Conservation (phyloP, 2,888 invertebrate species). For the Phyto melanocephala region DNA sequence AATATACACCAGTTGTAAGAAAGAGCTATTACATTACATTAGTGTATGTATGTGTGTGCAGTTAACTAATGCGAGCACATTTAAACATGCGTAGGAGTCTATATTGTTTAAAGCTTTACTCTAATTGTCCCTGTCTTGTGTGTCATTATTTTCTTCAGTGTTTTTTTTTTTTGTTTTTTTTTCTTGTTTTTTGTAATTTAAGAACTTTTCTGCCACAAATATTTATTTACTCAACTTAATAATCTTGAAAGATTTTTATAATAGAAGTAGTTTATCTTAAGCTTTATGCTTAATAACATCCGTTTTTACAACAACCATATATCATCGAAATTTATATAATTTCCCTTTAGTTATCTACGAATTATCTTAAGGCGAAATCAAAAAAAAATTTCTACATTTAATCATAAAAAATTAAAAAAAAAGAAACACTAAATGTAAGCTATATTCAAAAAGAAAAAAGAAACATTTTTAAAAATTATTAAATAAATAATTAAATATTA, state of each 20-base stretch:
- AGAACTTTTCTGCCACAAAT: conserved; percentile 32
- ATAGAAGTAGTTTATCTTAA: conserved; percentile 59
- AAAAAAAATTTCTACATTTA: too few species aligned
- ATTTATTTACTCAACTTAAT: conserved; percentile 49
- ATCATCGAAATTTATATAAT: conserved; percentile 10
- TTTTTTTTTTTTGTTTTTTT: background rate
- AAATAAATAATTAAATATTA: too few species aligned
- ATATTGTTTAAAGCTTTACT: conserved; percentile 36
- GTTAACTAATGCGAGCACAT: conserved; percentile 2
- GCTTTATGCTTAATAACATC: conserved; percentile 62
- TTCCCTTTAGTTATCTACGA: conserved; percentile 38
- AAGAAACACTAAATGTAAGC: background rate
- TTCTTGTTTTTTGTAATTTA: conserved; percentile 26
- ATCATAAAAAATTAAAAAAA: background rate
- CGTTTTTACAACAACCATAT: conserved; percentile 25
- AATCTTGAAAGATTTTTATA: conserved; percentile 45
- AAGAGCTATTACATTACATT: too few species aligned
- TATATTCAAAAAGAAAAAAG: background rate
- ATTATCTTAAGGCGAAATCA: conserved; percentile 44
- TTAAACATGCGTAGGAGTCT: conserved; percentile 63
- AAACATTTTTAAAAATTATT: too few species aligned
- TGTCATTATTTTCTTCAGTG: background rate
- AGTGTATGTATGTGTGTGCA: background rate
- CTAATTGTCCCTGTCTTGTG: background rate
- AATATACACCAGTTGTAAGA: conserved; percentile 13